Evolutionary conservation across 2,113 vertebrate genomes (phyloP), one percentile per base, ranked within the genome.

Genomic region (Lamprotornis superbus): DNA sequence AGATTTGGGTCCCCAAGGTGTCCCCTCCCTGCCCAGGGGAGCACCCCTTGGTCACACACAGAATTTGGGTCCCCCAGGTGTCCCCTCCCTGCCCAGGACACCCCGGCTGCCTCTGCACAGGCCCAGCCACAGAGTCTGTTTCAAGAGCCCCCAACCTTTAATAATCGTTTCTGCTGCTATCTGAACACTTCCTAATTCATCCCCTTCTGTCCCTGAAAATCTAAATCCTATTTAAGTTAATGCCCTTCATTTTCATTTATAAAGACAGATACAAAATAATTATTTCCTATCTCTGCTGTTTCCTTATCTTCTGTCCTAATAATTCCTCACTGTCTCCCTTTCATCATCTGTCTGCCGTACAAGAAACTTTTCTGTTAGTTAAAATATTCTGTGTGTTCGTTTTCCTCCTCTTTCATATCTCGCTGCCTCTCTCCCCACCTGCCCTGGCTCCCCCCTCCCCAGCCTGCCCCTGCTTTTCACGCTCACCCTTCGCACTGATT

Each of bases 201-300:
- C 96, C 97, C 95, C 95, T 97, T 97, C 97, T 97, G 97, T 97
- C 95, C 97, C 97, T 64, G 97, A 96, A 98, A 98, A 97, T 97
- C 97, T 98, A 98, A 98, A 98, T 98, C 98, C 97, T 96, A 98
- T 98, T 98, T 97, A 97, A 98, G 97, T 97, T 98, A 98, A 98
- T 98, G 98, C 97, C 97, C 98, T 98, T 98, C 98, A 98, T 98
- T 98, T 98, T 98, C 98, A 98, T 98, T 98, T 98, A 97, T 97
- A 97, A 98, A 98, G 98, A 98, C 97, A 98, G 98, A 98, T 98
- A 98, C 97, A 98, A 98, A 98, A 98, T 98, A 98, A 98, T 98
- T 98, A 98, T 98, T 98, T 98, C 97, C 97, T 98, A 98, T 98
- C 98, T 98, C 97, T 40, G 69, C 96, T 95, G 97, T 96, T 98